A percentile compares a stretch with the other conserved stretches of the same genome.
Evolutionary conservation across 2,888 invertebrate genomes (phyloP).

Genomic region (Sinohyriopsis cumingii): DNA sequence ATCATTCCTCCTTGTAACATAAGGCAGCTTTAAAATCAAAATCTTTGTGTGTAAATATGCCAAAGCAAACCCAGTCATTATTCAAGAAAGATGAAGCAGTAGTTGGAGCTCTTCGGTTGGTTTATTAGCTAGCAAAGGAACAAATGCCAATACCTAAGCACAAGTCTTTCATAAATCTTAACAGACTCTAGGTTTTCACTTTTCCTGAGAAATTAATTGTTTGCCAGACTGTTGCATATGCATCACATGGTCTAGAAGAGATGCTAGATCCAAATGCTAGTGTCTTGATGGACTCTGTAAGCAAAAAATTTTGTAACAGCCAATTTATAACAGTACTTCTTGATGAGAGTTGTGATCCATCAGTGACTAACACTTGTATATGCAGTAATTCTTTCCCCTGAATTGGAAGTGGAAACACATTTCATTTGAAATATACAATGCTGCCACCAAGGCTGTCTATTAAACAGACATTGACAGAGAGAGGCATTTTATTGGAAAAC

Average conservation of each 20-base stretch:
- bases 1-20: too few species aligned
- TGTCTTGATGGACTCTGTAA: neutral
- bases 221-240: neutral
- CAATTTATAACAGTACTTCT: conserved; percentile 8
- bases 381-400: neutral
- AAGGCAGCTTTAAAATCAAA: too few species aligned
- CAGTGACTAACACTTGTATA: conserved; percentile 4
- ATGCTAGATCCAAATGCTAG: conserved; percentile 13
- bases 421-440: conserved; percentile 15
- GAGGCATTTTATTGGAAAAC: neutral
- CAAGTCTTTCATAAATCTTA: neutral
- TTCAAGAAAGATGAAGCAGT: too few species aligned
- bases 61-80: too few species aligned
- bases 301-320: conserved; percentile 2
- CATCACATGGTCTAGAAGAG: conserved; percentile 8
- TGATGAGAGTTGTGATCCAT: conserved; percentile 16
- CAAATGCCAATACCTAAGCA: too few species aligned
- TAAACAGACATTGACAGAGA: neutral
- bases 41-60: too few species aligned
- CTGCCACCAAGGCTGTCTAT: conserved; percentile 3
- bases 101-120: too few species aligned
- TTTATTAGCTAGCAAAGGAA: too few species aligned
- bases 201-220: too few species aligned
- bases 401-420: conserved; percentile 13
- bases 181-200: neutral